Base-by-base conservation (phyloP, 2,888 invertebrate genomes). In the Hipparchia sbordonii region DNA sequence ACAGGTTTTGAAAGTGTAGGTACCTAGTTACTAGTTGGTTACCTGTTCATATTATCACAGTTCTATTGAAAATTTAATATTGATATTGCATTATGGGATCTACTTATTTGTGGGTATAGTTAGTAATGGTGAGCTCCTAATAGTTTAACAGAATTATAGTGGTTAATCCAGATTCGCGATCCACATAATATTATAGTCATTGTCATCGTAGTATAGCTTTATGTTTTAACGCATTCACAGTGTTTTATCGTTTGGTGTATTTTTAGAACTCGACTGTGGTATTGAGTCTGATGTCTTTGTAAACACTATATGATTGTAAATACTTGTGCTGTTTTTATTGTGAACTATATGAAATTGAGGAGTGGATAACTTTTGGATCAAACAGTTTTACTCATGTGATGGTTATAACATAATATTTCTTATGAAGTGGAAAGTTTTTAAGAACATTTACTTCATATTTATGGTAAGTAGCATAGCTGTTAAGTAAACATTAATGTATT, bases 191-290 rank as follows among this genome's bases (percentile, higher is more conserved):
- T 85, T 86, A 85, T 85, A 85, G 83, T 82, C 86, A 85, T 87
- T 88, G 88, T 89, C 86, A 88, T 89, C 84, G 86, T 83, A 89
- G 87, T 89, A 87, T 91, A 86, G 87, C 88, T 89, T 75, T 87
- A 85, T 80, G 87, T 88, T 86, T 83, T 88, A 87, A 85, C 89
- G 90, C 87, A 90, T 88, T 90, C 88, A 88, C 87, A 88, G 87
- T 79, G 83, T 91, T 92, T 92, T 92, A 93, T 92, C 91, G 88
- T 87, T 87, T 85, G 85, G 85, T 86, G 88, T 93, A 92, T 92
- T 92, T 92, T 90, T 92, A 93, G 92, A 91, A 89, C 84, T 84
- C 81, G 85, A 85, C 85, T 86, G 85, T 85, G 87, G 84, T 86
- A 87, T 85, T 85, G 84, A 85, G 86, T 86, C 87, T 87, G 87